Evolutionary conservation across 1,140 invertebrate genomes (phyloP), one percentile per base, ranked within the genome.

Genomic region (Drosophila baimaii): DNA sequence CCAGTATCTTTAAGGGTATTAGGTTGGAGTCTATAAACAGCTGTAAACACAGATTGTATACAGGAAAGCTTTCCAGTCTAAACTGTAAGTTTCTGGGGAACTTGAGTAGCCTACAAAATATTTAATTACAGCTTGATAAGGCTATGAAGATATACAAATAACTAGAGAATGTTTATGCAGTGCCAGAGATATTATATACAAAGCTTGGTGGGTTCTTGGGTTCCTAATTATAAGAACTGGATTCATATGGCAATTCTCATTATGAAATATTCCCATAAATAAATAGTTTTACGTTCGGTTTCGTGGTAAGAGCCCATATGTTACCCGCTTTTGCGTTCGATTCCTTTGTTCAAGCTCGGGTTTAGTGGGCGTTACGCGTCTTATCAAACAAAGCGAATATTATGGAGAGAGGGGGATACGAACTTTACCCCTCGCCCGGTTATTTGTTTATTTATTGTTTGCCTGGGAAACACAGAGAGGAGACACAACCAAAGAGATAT

Each of bases 331-430:
- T 21, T 4, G 35, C 13, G n/a, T 41, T n/a, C 6, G 25, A 39
- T 64, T 39, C 25, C 64, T 68, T 68, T 68, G 64, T 68, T 65
- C n/a, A 13, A 35, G 29, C 12, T 31, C 7, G 23, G n/a, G 47
- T 68, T 69, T 37, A 35, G 61, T 46, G 66, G 66, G 66, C 66
- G 66, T 70, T 70, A n/a, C 23, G 15, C 23, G 15, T 41, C 47
- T 68, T 70, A 68, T 70, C 66, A 54, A 23, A 66, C 5, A 41
- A 39, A 57, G 46, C 23, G 25, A 49, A 17, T 12, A 29, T 49
- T 49, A 49, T 29, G 46, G 9, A 5, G 25, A 39, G 47, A 5
- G 25, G 15, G n/a, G n/a, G 59, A 19, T 33, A 59, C 8, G 17
- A 33, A 47, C 58, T 61, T 21, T 43, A 12, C 27, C 27, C 23